A percentile compares a stretch with the other conserved stretches of the same genome.
These are phyloP conservation scores for Rhynchonycteris naso DNA, from an alignment of 2,797 vertebrate genomes.

Conservation along the genomic window DNA sequence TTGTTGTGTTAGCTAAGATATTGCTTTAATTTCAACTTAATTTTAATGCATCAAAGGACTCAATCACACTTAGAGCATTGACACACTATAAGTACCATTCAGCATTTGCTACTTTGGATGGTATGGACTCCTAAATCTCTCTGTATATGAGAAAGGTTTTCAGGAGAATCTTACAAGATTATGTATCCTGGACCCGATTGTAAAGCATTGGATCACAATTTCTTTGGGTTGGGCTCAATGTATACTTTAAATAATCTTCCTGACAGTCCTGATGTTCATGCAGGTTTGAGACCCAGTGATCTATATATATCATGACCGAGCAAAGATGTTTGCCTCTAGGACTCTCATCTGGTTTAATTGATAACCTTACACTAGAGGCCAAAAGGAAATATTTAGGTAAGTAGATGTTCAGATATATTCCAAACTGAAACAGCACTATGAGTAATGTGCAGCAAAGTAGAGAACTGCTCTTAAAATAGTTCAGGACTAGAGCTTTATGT, in stretches of 20 bases:
- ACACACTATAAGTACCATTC: neutral
- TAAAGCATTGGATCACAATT: neutral
- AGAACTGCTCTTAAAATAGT: neutral
- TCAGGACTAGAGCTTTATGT: neutral
- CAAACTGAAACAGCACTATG: neutral
- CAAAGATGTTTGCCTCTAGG: neutral
- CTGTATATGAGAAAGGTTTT: neutral
- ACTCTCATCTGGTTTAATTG: neutral
- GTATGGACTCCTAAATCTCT: neutral
- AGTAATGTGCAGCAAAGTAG: neutral
- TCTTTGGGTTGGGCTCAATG: neutral
- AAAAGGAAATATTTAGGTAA: neutral
- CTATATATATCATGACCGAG: neutral
- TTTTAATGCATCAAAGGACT: neutral
- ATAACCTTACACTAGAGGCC: neutral
- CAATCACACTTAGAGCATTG: fast-evolving
- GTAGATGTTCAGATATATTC: neutral
- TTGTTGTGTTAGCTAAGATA: neutral
- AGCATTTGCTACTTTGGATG: neutral
- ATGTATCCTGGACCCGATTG: too few relatives aligned
- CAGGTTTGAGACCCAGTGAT: neutral
- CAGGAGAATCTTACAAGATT: neutral
- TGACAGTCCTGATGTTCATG: neutral
- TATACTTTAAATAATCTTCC: neutral
- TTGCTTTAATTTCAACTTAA: neutral